These are phyloP conservation scores for Cossypha dichroa DNA, from an alignment of 2,797 vertebrate genomes.

Conservation along the genomic window DNA sequence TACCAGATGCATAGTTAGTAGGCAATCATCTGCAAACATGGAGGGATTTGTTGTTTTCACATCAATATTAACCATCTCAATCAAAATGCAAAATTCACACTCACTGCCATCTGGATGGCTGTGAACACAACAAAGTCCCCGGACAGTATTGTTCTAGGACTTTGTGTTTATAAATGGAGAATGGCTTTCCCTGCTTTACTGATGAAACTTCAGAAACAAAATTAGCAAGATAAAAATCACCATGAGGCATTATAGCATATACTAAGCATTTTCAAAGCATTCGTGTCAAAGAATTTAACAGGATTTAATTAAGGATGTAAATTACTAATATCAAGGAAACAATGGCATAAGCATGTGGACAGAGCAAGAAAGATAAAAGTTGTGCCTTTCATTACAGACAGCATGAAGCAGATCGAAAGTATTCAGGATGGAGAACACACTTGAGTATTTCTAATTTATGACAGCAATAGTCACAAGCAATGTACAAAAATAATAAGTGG, in stretches of 20 bases:
- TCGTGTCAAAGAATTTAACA: neutral
- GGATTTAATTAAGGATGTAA: no score
- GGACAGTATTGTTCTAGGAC: neutral
- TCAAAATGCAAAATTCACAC: conserved; percentile 29
- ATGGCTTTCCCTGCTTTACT: neutral
- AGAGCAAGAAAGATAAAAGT: neutral
- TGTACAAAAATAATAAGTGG: neutral
- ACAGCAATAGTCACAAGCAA: neutral
- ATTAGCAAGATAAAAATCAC: neutral
- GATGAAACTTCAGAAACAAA: neutral
- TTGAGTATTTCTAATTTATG: neutral
- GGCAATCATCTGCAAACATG: neutral
- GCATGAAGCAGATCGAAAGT: neutral
- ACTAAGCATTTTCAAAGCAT: neutral
- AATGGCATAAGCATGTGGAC: neutral
- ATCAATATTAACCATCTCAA: neutral
- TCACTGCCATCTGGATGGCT: conserved; percentile 13
- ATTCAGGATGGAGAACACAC: neutral
- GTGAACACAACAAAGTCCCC: neutral
- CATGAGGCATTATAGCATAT: neutral
- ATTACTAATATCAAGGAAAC: neutral
- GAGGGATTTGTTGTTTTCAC: neutral
- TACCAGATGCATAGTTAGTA: neutral
- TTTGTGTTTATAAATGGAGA: neutral
- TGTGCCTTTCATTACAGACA: neutral